Evolutionary conservation across 2,113 vertebrate species (phyloP).

Genomic region (Capricornis sumatraensis): DNA sequence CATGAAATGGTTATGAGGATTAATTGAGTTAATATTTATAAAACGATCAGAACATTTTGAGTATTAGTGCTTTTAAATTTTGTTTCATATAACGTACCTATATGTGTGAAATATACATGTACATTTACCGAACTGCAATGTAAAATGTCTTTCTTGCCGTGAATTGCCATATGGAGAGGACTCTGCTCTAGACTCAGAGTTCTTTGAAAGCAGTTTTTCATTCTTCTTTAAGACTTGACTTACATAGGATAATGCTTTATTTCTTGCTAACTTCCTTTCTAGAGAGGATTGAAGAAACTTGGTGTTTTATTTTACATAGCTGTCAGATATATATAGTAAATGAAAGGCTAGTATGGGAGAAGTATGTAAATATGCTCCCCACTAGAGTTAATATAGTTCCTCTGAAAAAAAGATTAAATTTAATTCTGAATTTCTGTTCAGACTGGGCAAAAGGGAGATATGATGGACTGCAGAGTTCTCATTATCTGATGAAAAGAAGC

Average conservation of each 20-base stretch:
- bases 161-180: not conserved
- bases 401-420: not conserved
- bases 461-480: not conserved
- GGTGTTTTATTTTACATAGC: not conserved
- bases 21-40: not conserved
- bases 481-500: not conserved
- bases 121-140: not conserved
- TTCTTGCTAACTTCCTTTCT: not conserved
- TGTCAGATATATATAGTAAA: not conserved
- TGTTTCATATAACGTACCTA: not conserved
- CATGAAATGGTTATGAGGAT: not conserved
- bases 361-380: not conserved
- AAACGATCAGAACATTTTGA: not conserved
- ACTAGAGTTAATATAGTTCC: not conserved
- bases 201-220: not conserved
- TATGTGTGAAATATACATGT: not conserved
- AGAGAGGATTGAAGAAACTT: not conserved
- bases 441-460: not conserved
- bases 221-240: not conserved
- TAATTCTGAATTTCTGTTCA: not conserved
- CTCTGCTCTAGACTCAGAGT: not conserved
- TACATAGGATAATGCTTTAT: not conserved
- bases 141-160: not conserved
- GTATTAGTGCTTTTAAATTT: not conserved
- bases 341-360: not conserved